A percentile compares a stretch with the other conserved stretches of the same genome.
Conservation (phyloP, 35 echinoderm and acorn worm species). For the Anneissia japonica region DNA sequence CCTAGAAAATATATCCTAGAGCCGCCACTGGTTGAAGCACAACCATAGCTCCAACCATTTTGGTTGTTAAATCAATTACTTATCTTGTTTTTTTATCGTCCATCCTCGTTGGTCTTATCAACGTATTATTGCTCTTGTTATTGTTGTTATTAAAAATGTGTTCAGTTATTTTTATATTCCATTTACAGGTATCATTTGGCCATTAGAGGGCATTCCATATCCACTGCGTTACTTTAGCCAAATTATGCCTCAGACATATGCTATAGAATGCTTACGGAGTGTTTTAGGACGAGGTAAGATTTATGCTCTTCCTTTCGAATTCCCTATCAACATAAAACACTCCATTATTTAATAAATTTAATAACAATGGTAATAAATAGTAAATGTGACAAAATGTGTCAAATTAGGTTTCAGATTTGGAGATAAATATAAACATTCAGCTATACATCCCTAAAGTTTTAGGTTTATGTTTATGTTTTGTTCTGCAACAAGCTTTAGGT, state of each 20-base stretch:
- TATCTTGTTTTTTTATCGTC: not conserved
- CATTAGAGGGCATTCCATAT: slow-evolving; percentile 65
- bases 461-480: too few species aligned
- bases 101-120: not conserved
- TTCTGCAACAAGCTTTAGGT: too few species aligned
- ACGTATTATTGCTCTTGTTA: not conserved
- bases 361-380: too few species aligned
- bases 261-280: slow-evolving; percentile 38
- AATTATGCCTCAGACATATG: slow-evolving; percentile 76
- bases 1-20: not conserved
- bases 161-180: slow-evolving; percentile 17
- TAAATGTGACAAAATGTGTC: too few species aligned
- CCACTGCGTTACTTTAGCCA: slow-evolving; percentile 70
- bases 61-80: not conserved
- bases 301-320: not conserved
- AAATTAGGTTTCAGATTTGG: too few species aligned
- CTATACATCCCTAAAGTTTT: too few species aligned
- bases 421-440: too few species aligned
- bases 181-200: slow-evolving; percentile 85
- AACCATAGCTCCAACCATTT: not conserved
- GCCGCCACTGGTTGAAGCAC: not conserved
- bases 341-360: too few species aligned
- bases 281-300: slow-evolving; percentile 50
- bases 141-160: not conserved
- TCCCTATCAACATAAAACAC: too few species aligned